Base-by-base conservation (phyloP, 2,888 invertebrate species). In the Caenorhabditis macrosperma region DNA sequence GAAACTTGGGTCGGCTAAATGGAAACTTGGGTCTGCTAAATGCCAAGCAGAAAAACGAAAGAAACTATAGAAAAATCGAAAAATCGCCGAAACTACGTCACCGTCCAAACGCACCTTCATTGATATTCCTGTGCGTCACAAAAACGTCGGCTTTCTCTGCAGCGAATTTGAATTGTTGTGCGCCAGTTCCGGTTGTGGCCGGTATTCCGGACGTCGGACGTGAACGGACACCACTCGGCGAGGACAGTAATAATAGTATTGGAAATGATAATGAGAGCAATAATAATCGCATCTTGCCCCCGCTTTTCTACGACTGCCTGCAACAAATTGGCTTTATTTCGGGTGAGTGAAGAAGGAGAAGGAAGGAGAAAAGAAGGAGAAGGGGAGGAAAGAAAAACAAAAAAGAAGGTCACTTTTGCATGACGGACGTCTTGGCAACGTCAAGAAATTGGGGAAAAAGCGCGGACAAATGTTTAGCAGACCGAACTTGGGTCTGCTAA, bases 41-140 rank as follows among this genome's bases (percentile, higher is more conserved):
- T 55, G 35, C 46, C 22, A 28, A 22, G 26, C 5, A 22, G 12
- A 50, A 24, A 17, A 20, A 17, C 15, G 24, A 48, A 38, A 26
- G 15, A 26, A 22, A 30, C 24, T 33, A 60, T 15, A 22, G 35
- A 46, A 46, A 46, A 22, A 22, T 46, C 22, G 6, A 22, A 46
- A 46, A 46, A 46, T 22, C 20, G 20, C 20, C 20, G 22, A 44
- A 10, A 44, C 33, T 33, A 46, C 26, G 10, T n/a, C 20, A 33
- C 22, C 41, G n/a, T n/a, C n/a, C n/a, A n/a, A n/a, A 48, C 68
- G 38, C 48, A 79, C 78, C 78, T 67, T 72, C 78, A 72, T 71
- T 78, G 63, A 69, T 72, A 72, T 78, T 66, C 64, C 50, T 71
- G 63, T 72, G 71, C 69, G 78, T 78, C 78, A 78, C 71, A 66